Conservation (phyloP, 2,888 invertebrate species). For the Leptinotarsa peninsularis region DNA sequence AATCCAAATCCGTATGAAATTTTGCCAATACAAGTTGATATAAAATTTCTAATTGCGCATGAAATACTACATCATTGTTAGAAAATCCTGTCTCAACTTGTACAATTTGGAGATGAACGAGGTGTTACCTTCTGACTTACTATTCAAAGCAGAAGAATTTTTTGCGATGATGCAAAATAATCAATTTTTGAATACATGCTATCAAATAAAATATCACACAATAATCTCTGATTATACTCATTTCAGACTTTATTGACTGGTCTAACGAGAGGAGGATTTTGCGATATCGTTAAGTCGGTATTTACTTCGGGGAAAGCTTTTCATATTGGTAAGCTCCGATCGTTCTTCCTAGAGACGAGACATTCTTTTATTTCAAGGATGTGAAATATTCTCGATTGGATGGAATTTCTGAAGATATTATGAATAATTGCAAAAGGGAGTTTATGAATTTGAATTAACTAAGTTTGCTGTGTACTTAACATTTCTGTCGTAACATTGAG, state of each 20-base stretch:
- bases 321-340: conserved; percentile 39
- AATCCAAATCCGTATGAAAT: too few relatives aligned
- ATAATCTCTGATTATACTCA: conserved; percentile 1
- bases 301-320: conserved; percentile 32
- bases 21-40: too few relatives aligned
- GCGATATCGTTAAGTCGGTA: conserved; percentile 25
- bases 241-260: neutral
- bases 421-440: conserved; percentile 43
- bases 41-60: too few relatives aligned
- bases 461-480: conserved; percentile 32
- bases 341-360: conserved; percentile 32
- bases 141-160: too few relatives aligned
- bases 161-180: too few relatives aligned
- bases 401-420: conserved; percentile 41
- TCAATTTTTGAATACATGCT: too few relatives aligned
- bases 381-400: conserved; percentile 36
- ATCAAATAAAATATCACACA: neutral
- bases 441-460: conserved; percentile 35
- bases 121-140: too few relatives aligned
- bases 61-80: too few relatives aligned
- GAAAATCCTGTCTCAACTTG: too few relatives aligned
- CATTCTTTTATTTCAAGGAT: conserved; percentile 39
- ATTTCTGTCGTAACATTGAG: conserved; percentile 24
- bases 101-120: too few relatives aligned
- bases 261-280: neutral